Percentiles rank a stretch among this genome's conserved stretches.
phyloP scores from a whole-genome alignment of 2,113 vertebrate species.

The Chunga burmeisteri region DNA sequence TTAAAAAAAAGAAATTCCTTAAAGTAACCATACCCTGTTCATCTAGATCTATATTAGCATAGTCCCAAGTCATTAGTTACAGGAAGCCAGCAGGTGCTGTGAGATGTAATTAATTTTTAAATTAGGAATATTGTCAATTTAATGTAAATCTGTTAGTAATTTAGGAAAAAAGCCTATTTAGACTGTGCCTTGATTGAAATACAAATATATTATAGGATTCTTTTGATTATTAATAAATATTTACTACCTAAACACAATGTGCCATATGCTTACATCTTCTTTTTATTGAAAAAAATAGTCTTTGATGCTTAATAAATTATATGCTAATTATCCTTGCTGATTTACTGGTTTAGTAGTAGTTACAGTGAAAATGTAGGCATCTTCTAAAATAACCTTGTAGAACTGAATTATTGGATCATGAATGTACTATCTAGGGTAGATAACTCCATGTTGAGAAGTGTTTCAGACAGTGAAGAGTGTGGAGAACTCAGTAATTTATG shows the following conservation, averaged over 20 bases:
- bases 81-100: slow-evolving; percentile 48
- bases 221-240: slow-evolving; percentile 48
- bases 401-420: background rate
- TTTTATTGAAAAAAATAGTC: slow-evolving; percentile 46
- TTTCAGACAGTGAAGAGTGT: background rate
- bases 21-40: background rate
- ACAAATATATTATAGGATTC: slow-evolving; percentile 15
- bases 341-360: slow-evolving; percentile 22
- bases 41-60: slow-evolving; percentile 12
- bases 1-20: background rate
- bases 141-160: slow-evolving; percentile 61
- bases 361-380: slow-evolving; percentile 26
- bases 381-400: background rate
- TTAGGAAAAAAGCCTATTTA: slow-evolving; percentile 14
- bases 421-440: background rate
- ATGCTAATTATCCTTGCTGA: slow-evolving; percentile 19
- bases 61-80: slow-evolving; percentile 49
- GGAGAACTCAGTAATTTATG: background rate
- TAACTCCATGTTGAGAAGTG: background rate
- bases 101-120: slow-evolving; percentile 69
- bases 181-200: slow-evolving; percentile 24
- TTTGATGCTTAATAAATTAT: slow-evolving; percentile 56
- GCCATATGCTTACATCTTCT: slow-evolving; percentile 9
- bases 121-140: slow-evolving; percentile 49
- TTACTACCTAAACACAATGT: slow-evolving; percentile 1